These are phyloP conservation scores for Tetrax tetrax DNA, from an alignment of 2,113 vertebrate genomes.

Conservation along the genomic window DNA sequence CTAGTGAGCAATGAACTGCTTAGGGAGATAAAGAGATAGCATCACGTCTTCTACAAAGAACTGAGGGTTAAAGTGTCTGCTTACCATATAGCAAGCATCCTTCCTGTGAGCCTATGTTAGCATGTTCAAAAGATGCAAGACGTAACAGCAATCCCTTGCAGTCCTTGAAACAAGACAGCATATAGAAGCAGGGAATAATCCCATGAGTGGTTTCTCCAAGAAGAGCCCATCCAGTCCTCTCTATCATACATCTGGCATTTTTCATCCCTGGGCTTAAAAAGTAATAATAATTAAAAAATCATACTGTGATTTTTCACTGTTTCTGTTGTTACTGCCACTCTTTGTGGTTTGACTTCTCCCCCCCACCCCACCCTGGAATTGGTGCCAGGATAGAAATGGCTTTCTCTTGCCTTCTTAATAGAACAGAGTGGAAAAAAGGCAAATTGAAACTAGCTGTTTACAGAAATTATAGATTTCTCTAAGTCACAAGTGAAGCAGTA, in stretches of 20 bases:
- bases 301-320: background rate
- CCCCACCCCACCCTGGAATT: background rate
- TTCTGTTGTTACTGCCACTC: background rate
- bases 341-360: background rate
- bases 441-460: background rate
- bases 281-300: background rate
- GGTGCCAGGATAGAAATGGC: background rate
- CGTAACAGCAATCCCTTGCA: too few relatives aligned
- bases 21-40: too few relatives aligned
- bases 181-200: background rate
- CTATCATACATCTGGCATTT: background rate
- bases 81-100: background rate
- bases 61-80: background rate
- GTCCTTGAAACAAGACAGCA: background rate
- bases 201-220: background rate
- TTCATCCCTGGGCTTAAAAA: background rate
- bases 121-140: fast-evolving
- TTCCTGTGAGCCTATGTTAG: fast-evolving
- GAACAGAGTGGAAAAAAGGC: background rate
- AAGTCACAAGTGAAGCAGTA: background rate
- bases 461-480: background rate
- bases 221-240: background rate
- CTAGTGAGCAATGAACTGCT: background rate
- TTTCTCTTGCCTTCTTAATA: background rate
- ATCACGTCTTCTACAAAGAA: background rate